These are phyloP conservation scores for Limosa lapponica DNA, from an alignment of 2,797 vertebrate species.

Conservation along the genomic window DNA sequence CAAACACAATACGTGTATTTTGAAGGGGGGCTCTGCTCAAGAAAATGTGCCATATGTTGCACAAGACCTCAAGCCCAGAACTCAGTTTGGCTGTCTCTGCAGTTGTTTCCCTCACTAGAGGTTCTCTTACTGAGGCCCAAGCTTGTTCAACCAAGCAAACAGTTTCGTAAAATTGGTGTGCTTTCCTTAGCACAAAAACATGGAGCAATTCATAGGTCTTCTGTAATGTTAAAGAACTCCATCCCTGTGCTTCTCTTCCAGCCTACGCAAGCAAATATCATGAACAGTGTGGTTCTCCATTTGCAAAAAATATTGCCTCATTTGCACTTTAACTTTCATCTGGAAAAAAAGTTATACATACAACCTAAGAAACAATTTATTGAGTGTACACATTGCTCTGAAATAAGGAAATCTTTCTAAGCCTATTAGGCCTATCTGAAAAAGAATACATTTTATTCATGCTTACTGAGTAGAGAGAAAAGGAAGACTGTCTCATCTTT, in stretches of 20 bases:
- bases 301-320: neutral
- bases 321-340: neutral
- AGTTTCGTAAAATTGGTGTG: fast-evolving
- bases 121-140: neutral
- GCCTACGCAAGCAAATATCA: neutral
- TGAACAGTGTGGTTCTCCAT: neutral
- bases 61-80: neutral
- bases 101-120: neutral
- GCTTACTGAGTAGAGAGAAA: neutral
- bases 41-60: fast-evolving
- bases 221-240: neutral
- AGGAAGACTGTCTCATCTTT: neutral
- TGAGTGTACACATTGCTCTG: neutral
- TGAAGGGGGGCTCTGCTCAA: neutral
- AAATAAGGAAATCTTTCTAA: neutral
- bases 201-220: neutral
- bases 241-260: neutral
- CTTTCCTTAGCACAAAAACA: neutral
- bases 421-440: neutral
- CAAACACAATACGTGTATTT: fast-evolving
- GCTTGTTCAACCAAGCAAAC: neutral
- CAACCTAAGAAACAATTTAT: neutral
- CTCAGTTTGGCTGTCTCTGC: neutral
- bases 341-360: neutral
- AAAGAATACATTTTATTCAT: neutral